Percentiles rank a stretch among this genome's conserved stretches.
Evolutionary conservation across 2,888 invertebrate species (phyloP).

Genomic region (Nemotelus pantherinus): DNA sequence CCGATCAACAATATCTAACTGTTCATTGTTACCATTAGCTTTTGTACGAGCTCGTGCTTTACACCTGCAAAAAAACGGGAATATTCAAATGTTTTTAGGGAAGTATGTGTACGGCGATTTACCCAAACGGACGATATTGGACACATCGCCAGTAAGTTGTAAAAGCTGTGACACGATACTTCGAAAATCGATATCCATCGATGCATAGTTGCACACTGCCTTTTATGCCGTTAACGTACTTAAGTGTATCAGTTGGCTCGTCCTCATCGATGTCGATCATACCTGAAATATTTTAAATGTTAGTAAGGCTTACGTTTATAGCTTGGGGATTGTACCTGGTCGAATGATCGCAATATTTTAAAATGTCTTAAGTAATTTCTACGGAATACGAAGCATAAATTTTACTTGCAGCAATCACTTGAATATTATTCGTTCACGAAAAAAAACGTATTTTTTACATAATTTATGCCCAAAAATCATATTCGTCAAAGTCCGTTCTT

Average conservation of each 20-base stretch:
- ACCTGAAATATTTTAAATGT: constrained; percentile 19
- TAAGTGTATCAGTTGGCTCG: constrained; percentile 17
- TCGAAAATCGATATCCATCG: constrained; percentile 59
- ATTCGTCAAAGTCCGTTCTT: too few relatives aligned
- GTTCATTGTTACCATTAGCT: constrained; percentile 53
- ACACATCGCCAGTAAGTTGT: constrained; percentile 62
- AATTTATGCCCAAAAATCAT: too few relatives aligned
- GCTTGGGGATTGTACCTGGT: too few relatives aligned
- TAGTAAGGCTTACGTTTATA: neutral
- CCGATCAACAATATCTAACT: constrained; percentile 57
- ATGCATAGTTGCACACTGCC: constrained; percentile 58
- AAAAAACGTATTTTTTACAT: too few relatives aligned
- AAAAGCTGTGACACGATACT: constrained; percentile 57
- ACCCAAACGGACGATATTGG: constrained; percentile 59
- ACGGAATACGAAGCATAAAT: too few relatives aligned
- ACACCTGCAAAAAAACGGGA: constrained; percentile 53
- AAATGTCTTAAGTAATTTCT: too few relatives aligned
- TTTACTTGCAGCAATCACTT: too few relatives aligned
- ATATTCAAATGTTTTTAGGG: neutral
- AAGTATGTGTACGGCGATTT: constrained; percentile 6
- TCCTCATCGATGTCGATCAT: neutral
- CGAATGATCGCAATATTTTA: too few relatives aligned
- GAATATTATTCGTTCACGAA: too few relatives aligned
- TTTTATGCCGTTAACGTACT: constrained; percentile 57
- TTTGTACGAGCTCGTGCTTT: constrained; percentile 57